A percentile compares a stretch with the other conserved stretches of the same genome.
Conservation (phyloP, 2,113 vertebrate genomes). For the Tragelaphus imberbis region DNA sequence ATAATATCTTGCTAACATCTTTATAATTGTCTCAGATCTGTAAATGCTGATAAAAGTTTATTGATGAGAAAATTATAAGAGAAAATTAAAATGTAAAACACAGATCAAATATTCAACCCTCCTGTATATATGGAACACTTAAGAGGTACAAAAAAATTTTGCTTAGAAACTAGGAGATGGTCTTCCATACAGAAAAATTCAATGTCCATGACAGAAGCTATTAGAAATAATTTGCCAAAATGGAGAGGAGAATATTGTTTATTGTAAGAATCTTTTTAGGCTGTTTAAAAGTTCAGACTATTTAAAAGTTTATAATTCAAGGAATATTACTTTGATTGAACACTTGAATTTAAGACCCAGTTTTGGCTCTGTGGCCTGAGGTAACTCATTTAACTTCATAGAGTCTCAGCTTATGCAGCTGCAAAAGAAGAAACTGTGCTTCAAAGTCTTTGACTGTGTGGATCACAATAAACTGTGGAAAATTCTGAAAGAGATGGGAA, state of each 20-base stretch:
- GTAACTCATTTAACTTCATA: background rate
- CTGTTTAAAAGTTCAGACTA: background rate
- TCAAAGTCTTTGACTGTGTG: background rate
- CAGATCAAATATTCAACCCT: background rate
- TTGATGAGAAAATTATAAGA: background rate
- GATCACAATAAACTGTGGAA: background rate
- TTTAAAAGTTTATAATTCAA: background rate
- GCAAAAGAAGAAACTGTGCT: background rate
- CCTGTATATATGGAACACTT: background rate
- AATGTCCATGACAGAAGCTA: background rate
- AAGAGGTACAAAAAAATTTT: background rate
- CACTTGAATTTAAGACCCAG: background rate
- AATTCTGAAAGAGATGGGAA: background rate
- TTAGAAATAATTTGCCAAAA: background rate
- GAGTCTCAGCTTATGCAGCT: background rate
- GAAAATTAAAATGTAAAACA: background rate
- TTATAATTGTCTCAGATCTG: background rate
- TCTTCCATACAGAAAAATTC: background rate
- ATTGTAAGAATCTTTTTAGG: background rate
- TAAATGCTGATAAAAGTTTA: background rate
- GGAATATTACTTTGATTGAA: constrained; percentile 28
- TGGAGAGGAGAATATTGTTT: background rate
- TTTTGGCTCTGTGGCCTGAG: background rate
- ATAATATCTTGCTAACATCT: background rate
- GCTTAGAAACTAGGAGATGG: background rate